These are phyloP conservation scores for Bos javanicus DNA, from an alignment of 2,113 vertebrate species.

Conservation along the genomic window DNA sequence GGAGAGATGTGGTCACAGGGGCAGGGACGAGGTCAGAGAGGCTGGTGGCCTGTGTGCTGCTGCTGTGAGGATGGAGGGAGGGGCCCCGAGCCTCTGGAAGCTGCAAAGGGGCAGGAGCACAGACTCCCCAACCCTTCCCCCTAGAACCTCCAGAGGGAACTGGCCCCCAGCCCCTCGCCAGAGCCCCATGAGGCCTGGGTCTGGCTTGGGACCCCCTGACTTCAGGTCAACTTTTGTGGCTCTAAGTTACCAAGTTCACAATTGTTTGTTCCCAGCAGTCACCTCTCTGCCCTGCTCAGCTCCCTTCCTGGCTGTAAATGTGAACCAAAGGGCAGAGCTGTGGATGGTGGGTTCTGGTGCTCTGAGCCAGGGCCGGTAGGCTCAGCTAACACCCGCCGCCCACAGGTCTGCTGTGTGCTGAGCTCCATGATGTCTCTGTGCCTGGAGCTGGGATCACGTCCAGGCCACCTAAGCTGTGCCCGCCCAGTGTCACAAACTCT, in stretches of 20 bases:
- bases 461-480: background rate
- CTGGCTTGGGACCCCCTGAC: background rate
- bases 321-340: background rate
- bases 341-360: rapidly evolving
- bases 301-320: background rate
- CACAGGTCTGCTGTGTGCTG: background rate
- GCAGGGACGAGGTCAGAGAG: background rate
- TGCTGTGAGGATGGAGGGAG: rapidly evolving
- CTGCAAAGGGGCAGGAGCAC: background rate
- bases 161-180: too few relatives aligned
- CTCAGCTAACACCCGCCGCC: rapidly evolving
- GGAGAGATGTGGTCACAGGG: background rate
- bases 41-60: background rate
- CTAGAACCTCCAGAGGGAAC: background rate
- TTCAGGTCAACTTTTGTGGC: background rate
- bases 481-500: rapidly evolving
- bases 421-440: rapidly evolving
- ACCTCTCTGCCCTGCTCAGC: background rate
- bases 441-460: background rate
- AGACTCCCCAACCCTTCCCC: background rate
- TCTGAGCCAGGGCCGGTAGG: rapidly evolving
- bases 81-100: background rate
- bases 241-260: too few relatives aligned
- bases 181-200: background rate
- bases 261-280: too few relatives aligned